Evolutionary conservation across 2,113 vertebrate genomes (phyloP).

Genomic region (Phainopepla nitens): DNA sequence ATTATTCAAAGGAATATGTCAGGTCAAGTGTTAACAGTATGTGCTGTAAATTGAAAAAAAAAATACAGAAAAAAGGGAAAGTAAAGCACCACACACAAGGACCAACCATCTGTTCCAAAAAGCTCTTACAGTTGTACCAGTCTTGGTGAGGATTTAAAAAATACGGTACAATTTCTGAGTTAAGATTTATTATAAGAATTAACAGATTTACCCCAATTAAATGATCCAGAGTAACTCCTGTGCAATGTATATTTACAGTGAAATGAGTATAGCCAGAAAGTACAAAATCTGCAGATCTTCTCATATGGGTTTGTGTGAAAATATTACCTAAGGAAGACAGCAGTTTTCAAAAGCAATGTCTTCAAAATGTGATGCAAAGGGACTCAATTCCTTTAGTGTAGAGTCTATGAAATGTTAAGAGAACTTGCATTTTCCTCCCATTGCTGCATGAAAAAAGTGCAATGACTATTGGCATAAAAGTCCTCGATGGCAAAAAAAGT

Average conservation of each 20-base stretch:
- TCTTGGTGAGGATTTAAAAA: background rate
- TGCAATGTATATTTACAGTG: background rate
- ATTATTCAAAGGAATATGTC: constrained; percentile 62
- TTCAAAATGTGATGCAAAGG: background rate
- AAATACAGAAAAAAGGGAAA: background rate
- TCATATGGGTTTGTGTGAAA: background rate
- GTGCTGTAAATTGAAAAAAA: background rate
- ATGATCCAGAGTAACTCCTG: background rate
- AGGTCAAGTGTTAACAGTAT: constrained; percentile 76
- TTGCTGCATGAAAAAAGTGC: background rate
- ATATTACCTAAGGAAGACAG: background rate
- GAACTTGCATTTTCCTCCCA: background rate
- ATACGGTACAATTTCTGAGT: background rate
- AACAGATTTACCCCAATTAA: background rate
- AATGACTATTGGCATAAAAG: background rate
- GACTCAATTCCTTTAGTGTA: background rate
- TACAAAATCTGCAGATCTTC: background rate
- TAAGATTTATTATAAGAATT: background rate
- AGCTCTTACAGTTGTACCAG: background rate
- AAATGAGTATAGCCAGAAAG: background rate
- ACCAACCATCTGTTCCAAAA: constrained; percentile 74
- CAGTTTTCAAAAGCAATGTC: background rate
- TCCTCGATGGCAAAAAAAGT: background rate
- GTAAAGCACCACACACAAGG: constrained; percentile 35
- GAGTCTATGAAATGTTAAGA: background rate